Percentiles rank a stretch among this genome's conserved stretches.
Evolutionary conservation across 2,797 vertebrate species (phyloP).

Genomic region (Huso huso): DNA sequence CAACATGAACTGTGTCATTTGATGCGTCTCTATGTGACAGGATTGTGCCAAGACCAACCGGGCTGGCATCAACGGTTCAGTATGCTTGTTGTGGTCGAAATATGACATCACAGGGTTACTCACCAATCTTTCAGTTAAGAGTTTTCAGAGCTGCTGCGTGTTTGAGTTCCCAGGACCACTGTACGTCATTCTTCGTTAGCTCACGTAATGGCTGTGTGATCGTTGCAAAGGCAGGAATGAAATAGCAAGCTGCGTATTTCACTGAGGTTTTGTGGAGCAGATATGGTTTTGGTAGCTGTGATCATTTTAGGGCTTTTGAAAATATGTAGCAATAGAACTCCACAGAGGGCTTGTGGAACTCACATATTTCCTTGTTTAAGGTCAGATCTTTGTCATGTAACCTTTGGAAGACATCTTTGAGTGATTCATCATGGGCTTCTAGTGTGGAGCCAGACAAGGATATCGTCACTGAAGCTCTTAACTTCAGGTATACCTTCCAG

Average conservation of each 20-base stretch:
- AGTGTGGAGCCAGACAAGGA: too few species aligned
- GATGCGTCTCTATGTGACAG: too few species aligned
- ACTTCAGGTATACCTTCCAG: too few species aligned
- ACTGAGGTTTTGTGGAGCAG: background rate
- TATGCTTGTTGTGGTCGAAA: background rate
- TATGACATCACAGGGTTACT: slow-evolving; percentile 1
- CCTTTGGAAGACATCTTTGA: too few species aligned
- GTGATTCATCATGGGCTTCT: too few species aligned
- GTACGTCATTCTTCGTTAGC: background rate
- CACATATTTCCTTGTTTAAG: too few species aligned
- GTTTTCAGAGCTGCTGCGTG: background rate
- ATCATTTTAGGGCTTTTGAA: too few species aligned
- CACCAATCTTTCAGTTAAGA: background rate
- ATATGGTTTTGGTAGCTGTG: background rate
- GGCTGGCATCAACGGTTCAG: background rate
- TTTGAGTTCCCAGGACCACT: background rate
- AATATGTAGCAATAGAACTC: too few species aligned
- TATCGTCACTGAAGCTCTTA: too few species aligned
- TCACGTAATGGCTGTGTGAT: slow-evolving; percentile 1
- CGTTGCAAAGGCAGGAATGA: background rate
- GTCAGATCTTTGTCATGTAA: too few species aligned
- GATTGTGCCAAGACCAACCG: background rate
- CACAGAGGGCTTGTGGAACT: too few species aligned
- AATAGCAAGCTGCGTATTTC: background rate
- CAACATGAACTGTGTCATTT: background rate